phyloP scores from a whole-genome alignment of 2,797 vertebrate species.

The Cynodonichthys magdalenae region DNA sequence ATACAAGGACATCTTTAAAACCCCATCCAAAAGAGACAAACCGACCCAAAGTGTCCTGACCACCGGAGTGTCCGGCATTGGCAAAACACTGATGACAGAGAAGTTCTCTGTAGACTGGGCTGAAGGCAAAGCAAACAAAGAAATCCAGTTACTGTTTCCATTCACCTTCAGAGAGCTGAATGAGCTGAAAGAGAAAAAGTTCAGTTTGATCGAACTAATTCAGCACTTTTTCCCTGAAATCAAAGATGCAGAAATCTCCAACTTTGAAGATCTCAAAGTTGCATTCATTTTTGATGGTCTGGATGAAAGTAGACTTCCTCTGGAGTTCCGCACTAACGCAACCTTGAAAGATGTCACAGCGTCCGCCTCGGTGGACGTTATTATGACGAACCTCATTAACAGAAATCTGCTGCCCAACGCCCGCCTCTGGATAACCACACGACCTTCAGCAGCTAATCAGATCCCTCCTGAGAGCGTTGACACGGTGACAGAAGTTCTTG shows the following conservation, averaged over 20 bases:
- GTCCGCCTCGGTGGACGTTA: background rate
- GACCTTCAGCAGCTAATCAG: background rate
- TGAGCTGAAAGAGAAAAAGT: background rate
- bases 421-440: background rate
- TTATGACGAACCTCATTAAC: slow-evolving; percentile 4
- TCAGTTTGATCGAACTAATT: slow-evolving; percentile 1
- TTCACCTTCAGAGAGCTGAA: slow-evolving; percentile 10
- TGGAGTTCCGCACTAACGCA: background rate
- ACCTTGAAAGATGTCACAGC: background rate
- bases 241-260: background rate
- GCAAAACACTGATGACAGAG: background rate
- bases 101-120: slow-evolving; percentile 1
- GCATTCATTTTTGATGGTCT: slow-evolving; percentile 1
- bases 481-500: background rate
- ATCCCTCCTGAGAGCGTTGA: too few species aligned
- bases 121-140: too few species aligned
- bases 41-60: background rate
- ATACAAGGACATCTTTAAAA: background rate
- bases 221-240: background rate
- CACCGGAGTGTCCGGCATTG: background rate
- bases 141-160: background rate
- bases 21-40: background rate
- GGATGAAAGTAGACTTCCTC: slow-evolving; percentile 2
- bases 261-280: background rate
- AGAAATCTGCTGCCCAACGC: slow-evolving; percentile 1